Conservation (phyloP, 1,140 invertebrate species). For the Armadillidium nasatum region DNA sequence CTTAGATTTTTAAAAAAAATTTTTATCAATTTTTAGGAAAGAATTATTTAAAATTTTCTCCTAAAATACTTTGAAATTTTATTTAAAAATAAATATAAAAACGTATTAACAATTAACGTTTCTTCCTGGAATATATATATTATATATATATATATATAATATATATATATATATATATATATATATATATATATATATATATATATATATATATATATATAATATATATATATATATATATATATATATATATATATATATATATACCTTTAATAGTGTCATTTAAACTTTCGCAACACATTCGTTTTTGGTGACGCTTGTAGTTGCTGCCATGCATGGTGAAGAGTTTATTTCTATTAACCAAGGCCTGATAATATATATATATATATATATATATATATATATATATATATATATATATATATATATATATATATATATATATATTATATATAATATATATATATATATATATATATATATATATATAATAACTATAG, state of each 20-base stretch:
- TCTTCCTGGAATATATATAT: too few species aligned
- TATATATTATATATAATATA: too few species aligned
- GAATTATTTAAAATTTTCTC: too few species aligned
- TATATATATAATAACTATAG: constrained; percentile 30
- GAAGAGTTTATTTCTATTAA: constrained; percentile 92
- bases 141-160: constrained; percentile 4
- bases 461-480: too few species aligned
- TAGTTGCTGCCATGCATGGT: constrained; percentile 82
- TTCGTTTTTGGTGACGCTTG: constrained; percentile 72
- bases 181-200: constrained; percentile 7
- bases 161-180: background rate
- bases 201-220: constrained; percentile 9
- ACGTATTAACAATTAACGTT: too few species aligned
- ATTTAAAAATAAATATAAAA: too few species aligned
- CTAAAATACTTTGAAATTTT: background rate
- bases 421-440: background rate
- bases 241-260: constrained; percentile 22
- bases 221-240: constrained; percentile 10
- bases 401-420: background rate
- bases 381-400: background rate
- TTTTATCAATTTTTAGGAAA: too few species aligned
- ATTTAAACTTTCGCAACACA: constrained; percentile 81
- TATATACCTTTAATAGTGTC: constrained; percentile 85
- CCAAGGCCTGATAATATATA: constrained; percentile 62
- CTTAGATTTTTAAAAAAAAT: too few species aligned